A percentile compares a stretch with the other conserved stretches of the same genome.
Conservation (phyloP, 2,113 vertebrate genomes). For the Megaleporinus macrocephalus region DNA sequence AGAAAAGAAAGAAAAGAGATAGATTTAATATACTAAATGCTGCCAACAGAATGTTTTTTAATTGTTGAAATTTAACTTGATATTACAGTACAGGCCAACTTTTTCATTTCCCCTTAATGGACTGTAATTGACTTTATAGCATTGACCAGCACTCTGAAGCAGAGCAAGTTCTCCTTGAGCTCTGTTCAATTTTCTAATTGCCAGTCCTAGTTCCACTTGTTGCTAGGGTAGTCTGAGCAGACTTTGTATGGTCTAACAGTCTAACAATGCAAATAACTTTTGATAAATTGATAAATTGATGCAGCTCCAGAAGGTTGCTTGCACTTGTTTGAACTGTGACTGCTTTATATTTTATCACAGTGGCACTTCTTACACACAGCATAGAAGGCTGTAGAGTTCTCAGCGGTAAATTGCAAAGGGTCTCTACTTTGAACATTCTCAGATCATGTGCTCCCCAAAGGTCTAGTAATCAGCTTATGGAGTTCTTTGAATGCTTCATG, state of each 20-base stretch:
- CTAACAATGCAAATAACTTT: too few species aligned
- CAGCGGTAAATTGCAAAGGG: conserved; percentile 6
- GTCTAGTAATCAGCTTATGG: conserved; percentile 60
- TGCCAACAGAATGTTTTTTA: background rate
- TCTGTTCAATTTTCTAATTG: too few species aligned
- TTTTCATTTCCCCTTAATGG: too few species aligned
- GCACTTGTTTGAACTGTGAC: background rate
- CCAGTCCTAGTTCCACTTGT: too few species aligned
- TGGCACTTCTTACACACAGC: background rate
- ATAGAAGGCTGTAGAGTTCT: background rate
- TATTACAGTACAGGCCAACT: too few species aligned
- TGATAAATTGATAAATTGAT: too few species aligned
- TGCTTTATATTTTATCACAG: background rate
- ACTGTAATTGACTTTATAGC: too few species aligned
- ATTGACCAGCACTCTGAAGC: too few species aligned
- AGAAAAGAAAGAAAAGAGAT: background rate
- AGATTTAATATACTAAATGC: background rate
- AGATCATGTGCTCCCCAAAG: conserved; percentile 58
- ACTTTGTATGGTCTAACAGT: too few species aligned
- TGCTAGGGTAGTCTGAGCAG: too few species aligned
- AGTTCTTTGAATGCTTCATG: conserved; percentile 60
- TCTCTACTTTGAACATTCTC: conserved; percentile 47
- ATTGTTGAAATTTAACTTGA: background rate
- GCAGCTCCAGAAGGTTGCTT: background rate
- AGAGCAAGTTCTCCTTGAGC: too few species aligned